Evolutionary conservation across 2,888 invertebrate species (phyloP).

Genomic region (Caenorhabditis parvicauda): DNA sequence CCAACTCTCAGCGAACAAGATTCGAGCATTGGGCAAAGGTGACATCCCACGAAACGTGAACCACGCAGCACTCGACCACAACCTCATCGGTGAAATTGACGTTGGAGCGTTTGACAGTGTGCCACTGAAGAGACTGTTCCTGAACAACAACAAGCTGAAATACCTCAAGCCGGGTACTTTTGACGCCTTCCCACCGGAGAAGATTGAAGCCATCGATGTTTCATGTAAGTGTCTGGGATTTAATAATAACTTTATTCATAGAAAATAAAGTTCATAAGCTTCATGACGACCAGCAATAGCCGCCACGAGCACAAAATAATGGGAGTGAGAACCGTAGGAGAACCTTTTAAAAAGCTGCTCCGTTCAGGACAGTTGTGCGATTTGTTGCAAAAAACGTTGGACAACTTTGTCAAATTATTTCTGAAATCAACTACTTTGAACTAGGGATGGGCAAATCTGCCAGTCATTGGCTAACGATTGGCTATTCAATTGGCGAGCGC

Average conservation of each 20-base stretch:
- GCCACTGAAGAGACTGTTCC: constrained; percentile 39
- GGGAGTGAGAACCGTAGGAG: too few relatives aligned
- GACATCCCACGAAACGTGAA: constrained; percentile 36
- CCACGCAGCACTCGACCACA: constrained; percentile 37
- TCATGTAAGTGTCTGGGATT: constrained; percentile 37
- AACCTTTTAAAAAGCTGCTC: too few relatives aligned
- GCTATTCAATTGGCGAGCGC: too few relatives aligned
- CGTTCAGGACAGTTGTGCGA: too few relatives aligned
- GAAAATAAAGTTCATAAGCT: too few relatives aligned
- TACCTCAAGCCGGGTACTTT: constrained; percentile 52
- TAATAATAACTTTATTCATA: not conserved
- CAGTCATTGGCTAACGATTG: too few relatives aligned
- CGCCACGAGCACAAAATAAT: too few relatives aligned
- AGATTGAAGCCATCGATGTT: constrained; percentile 54
- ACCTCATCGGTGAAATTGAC: constrained; percentile 37
- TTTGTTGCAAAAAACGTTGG: too few relatives aligned
- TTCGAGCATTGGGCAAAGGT: constrained; percentile 20
- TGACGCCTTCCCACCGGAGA: constrained; percentile 35
- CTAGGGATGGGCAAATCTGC: too few relatives aligned
- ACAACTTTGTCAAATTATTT: too few relatives aligned
- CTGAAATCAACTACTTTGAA: too few relatives aligned
- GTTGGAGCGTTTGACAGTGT: constrained; percentile 46
- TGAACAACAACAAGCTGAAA: constrained; percentile 56
- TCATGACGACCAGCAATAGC: too few relatives aligned
- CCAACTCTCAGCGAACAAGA: constrained; percentile 65